phyloP scores from a whole-genome alignment of 2,797 vertebrate genomes.

The Sebastes steindachneri region DNA sequence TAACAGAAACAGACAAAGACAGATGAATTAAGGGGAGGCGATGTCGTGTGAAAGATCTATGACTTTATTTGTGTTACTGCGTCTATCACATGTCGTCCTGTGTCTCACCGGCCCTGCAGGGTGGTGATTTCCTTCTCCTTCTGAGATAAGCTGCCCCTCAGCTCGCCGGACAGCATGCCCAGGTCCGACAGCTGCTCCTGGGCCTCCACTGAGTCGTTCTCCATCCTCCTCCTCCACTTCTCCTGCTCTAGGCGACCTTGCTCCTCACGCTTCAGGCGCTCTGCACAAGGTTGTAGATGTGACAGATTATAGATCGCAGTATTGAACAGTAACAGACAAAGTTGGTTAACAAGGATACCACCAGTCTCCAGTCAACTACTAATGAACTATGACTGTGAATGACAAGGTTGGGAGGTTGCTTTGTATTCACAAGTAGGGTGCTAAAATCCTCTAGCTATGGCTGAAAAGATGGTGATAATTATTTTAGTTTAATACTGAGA shows the following conservation, averaged over 20 bases:
- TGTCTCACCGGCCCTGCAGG: constrained; percentile 85
- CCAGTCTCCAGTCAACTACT: neutral
- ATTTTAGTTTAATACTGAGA: neutral
- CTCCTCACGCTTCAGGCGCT: constrained; percentile 94
- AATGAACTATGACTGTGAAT: neutral
- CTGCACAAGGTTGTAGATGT: constrained; percentile 63
- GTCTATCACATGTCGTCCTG: neutral
- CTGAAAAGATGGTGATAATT: neutral
- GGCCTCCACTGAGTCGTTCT: constrained; percentile 88
- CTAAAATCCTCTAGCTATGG: neutral
- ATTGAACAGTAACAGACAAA: neutral
- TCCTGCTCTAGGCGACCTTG: constrained; percentile 92
- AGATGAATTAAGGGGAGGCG: neutral
- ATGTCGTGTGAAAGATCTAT: neutral
- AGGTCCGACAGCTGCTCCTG: constrained; percentile 91
- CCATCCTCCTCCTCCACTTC: constrained; percentile 90
- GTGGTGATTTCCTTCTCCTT: constrained; percentile 92
- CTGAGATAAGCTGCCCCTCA: constrained; percentile 85
- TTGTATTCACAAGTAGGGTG: neutral
- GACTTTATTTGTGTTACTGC: neutral
- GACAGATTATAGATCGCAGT: neutral
- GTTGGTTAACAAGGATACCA: neutral
- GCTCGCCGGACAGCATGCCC: constrained; percentile 84
- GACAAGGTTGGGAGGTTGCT: neutral
- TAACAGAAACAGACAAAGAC: constrained; percentile 52